Evolutionary conservation across 2,888 invertebrate genomes (phyloP), one percentile per base, ranked within the genome.

Genomic region (Drosophila gaucha): DNA sequence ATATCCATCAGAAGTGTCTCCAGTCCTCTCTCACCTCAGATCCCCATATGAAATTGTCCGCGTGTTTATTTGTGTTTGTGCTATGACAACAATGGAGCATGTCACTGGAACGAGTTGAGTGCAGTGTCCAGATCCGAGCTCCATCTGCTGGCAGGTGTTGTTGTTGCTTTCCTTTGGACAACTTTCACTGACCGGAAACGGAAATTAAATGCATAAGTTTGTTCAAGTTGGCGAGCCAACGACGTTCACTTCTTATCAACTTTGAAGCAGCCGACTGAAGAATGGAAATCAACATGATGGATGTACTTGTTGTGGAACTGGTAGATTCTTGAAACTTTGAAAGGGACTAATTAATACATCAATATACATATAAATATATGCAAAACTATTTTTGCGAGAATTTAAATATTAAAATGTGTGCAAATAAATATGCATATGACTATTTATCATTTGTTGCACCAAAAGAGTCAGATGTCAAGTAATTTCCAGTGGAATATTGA

Each of bases 151-250:
- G 44, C 88, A 82, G 82, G 82, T 82, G 80, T 50, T 67, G 35
- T 49, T 67, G 49, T 58, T 78, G 67, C 56, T 86, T 79, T 86
- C 84, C 73, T 79, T 82, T 36, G 47, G 52, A 10, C 35, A 79
- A 86, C 88, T 87, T 88, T 74, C 82, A 74, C 71, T 87, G 88
- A 80, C 87, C 87, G 84, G 88, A 88, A 84, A 75, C 89, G 84
- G 84, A 84, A 84, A 88, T 84, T 73, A 88, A 84, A 88, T 85
- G 87, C 89, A 88, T 63, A 87, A 87, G 86, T 84, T 88, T 73
- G 60, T 66, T 55, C 57, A 80, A 84, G 64, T 67, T 67, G 47
- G 14, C 31, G n/a, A 38, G 39, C 16, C 49, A 46, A 18, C 16
- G 20, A 41, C 41, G 26, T 46, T 22, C 33, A 51, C 20, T 73